Evolutionary conservation across 2,113 vertebrate species (phyloP), one percentile per base, ranked within the genome.

Genomic region (Trichechus manatus): DNA sequence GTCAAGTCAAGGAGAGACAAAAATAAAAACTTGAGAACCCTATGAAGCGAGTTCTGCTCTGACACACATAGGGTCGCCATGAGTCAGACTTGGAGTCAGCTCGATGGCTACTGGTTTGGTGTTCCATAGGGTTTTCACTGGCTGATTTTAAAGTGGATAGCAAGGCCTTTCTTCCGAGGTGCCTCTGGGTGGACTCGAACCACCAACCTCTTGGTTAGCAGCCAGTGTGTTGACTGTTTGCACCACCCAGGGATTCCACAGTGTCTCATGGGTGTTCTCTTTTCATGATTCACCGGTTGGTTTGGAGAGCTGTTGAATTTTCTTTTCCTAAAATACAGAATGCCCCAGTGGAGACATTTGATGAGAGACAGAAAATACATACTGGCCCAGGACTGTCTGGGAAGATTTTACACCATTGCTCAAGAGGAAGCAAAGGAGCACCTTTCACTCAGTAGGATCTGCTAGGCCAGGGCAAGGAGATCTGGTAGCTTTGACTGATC

Each of bases 1-100:
- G 94, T 66, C 80, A 95, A 86, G 39, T 74, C 59, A 92, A 94
- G 59, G 91, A 85, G 80, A 88, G 33, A 85, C n/a, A 92, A 82
- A 59, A 22, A 74, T 23, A 74, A 72, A 39, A 23, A 22, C 36
- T 74, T 74, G 20, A 74, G 39, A 22, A 74, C 36, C 8, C 36
- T 74, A 23, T 39, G 36, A 19, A 74, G 36, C 36, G 42, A 74
- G 5, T 23, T 25, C 20, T 74, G 5, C 13, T 64, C 8, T 29
- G 7, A 64, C 63, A 9, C 6, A 36, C 5, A 27, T 36, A 72
- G 17, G 3, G 14, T 20, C 1, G 4, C 64, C 14, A 68, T 68
- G 66, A 68, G 66, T 33, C 23, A 68, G 66, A 33, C 31, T 23
- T 33, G 66, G 66, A 68, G 66, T 15, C 66, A 68, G 33, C 22